Percentiles rank a stretch among this genome's conserved stretches.
phyloP scores from a whole-genome alignment of 1,140 invertebrate species.

The Globodera ellingtonae region DNA sequence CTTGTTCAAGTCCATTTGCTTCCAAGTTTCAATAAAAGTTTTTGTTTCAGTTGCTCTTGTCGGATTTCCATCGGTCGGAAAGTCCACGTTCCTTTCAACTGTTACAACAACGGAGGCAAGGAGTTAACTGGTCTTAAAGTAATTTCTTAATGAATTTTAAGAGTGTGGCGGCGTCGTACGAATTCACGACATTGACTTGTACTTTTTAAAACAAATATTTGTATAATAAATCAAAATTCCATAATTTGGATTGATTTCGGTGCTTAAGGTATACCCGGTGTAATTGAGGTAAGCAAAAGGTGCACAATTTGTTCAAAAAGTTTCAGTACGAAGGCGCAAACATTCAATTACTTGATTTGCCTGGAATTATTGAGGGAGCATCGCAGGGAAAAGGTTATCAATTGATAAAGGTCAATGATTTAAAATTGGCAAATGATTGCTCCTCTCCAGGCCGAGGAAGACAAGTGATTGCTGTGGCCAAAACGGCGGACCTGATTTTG shows the following conservation, averaged over 20 bases:
- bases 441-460: conserved; percentile 72
- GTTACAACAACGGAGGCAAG: conserved; percentile 77
- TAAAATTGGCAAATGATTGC: neutral
- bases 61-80: conserved; percentile 74
- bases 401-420: conserved; percentile 66
- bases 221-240: no score
- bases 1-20: conserved; percentile 68
- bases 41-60: conserved; percentile 45
- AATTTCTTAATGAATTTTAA: conserved; percentile 60
- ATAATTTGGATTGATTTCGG: neutral
- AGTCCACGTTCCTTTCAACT: conserved; percentile 81
- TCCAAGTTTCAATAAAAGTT: neutral
- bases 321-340: conserved; percentile 75
- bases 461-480: conserved; percentile 97
- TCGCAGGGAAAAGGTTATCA: conserved; percentile 91
- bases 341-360: conserved; percentile 96
- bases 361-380: conserved; percentile 99
- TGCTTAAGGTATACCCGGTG: conserved; percentile 78
- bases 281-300: conserved; percentile 59
- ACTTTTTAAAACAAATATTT: neutral
- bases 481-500: conserved; percentile 96
- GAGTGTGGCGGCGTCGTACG: conserved; percentile 93
- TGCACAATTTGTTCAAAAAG: neutral
- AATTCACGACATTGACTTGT: conserved; percentile 98
- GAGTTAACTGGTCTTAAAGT: conserved; percentile 59